Percentiles rank a stretch among this genome's conserved stretches.
Conservation (phyloP, 2,113 vertebrate genomes). For the Origma solitaria region DNA sequence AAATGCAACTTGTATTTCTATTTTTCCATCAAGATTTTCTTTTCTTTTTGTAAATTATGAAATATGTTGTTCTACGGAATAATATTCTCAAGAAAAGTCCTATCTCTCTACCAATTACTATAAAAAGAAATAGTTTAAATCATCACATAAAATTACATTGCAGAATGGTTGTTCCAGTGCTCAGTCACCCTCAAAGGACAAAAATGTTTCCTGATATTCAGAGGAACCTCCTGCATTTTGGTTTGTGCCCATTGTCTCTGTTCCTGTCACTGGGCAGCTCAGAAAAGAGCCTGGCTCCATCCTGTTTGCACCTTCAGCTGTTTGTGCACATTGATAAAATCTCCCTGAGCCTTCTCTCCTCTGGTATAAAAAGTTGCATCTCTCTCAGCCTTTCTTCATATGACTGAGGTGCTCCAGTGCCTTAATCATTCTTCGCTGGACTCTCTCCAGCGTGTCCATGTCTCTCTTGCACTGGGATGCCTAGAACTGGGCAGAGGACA, state of each 20-base stretch:
- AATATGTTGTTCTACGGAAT: background rate
- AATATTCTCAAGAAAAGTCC: background rate
- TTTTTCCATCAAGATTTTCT: background rate
- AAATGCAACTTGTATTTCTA: background rate
- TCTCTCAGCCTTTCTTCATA: background rate
- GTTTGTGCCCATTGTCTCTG: background rate
- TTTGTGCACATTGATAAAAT: too few species aligned
- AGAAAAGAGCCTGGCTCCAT: background rate
- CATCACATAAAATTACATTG: background rate
- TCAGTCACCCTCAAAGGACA: background rate
- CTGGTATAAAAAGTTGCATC: background rate
- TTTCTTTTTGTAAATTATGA: background rate
- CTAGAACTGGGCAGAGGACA: background rate
- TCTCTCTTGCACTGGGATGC: background rate
- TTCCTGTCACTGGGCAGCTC: background rate
- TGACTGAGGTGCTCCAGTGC: background rate
- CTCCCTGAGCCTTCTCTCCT: rapidly evolving
- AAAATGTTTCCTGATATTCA: background rate
- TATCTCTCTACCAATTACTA: background rate
- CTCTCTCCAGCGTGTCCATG: background rate
- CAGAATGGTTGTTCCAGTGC: background rate
- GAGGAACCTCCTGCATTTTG: background rate
- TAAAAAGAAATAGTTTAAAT: background rate
- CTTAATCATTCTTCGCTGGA: background rate
- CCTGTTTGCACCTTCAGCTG: background rate